A percentile compares a stretch with the other conserved stretches of the same genome.
These are phyloP conservation scores for Actias luna DNA, from an alignment of 2,888 invertebrate genomes.

Conservation along the genomic window DNA sequence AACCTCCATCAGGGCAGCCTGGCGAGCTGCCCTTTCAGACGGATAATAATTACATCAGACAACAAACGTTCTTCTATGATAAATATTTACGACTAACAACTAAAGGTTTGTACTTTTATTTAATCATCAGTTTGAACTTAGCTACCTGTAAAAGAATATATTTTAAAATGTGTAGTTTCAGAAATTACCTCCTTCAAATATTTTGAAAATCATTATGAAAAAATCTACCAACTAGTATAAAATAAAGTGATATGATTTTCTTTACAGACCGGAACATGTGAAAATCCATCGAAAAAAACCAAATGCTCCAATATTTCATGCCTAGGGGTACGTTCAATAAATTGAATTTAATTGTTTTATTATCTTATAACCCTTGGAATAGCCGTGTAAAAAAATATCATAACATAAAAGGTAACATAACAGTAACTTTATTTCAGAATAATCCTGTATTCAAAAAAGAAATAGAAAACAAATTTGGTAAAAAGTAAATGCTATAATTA, in stretches of 20 bases:
- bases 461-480: slow-evolving; percentile 41
- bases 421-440: slow-evolving; percentile 35
- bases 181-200: neutral
- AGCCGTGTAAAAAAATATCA: neutral
- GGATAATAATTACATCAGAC: too few relatives aligned
- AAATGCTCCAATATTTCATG: slow-evolving; percentile 46
- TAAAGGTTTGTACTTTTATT: too few relatives aligned
- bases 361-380: neutral
- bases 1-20: too few relatives aligned
- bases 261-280: slow-evolving; percentile 31
- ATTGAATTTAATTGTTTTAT: neutral
- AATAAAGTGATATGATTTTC: too few relatives aligned
- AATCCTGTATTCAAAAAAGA: slow-evolving; percentile 41
- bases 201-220: too few relatives aligned
- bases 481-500: slow-evolving; percentile 24
- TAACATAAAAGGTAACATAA: neutral
- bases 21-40: too few relatives aligned
- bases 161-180: neutral
- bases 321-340: slow-evolving; percentile 42
- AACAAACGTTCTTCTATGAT: neutral
- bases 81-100: neutral
- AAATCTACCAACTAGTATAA: too few relatives aligned
- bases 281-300: slow-evolving; percentile 28
- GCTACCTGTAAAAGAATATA: neutral
- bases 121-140: neutral